Evolutionary conservation across 2,797 vertebrate species (phyloP), one percentile per base, ranked within the genome.

Genomic region (Oreochromis grahami): DNA sequence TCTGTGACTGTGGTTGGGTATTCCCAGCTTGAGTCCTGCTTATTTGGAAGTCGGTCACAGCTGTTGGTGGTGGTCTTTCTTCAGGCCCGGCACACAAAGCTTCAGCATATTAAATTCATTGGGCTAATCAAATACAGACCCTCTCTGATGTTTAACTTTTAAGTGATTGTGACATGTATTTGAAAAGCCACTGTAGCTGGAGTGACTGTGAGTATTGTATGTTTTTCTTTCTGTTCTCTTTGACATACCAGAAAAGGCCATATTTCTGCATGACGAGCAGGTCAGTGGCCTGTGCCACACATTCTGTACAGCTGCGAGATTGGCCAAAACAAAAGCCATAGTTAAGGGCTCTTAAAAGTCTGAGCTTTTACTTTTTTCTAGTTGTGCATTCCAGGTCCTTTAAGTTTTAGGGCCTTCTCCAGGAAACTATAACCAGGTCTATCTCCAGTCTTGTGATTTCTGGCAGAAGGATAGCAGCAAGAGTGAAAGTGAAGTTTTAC

Each of bases 1-100:
- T 41, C 41, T 76, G 76, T 77, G 80, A 83, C 80, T 80, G 65
- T n/a, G 65, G 80, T 38, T 29, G 74, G 78, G 63, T 88, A 52
- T 88, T 83, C 84, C 84, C 86, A 87, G 77, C 86, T 56, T 82
- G 74, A 88, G 68, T 50, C 29, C 17, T 8, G 1, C 56, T 55
- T 85, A 78, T 88, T 87, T 85, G 63, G 70, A 80, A 78, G 80
- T 81, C 21, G 5, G 81, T 87, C 89, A 78, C 87, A 91, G 87
- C 86, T 88, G 84, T 82, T 81, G 45, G 41, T 82, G 29, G 77
- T 48, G 78, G 85, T 82, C 74, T 83, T 82, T 77, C 58, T 86
- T 86, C 70, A 56, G 41, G 34, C 77, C 21, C 6, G 0, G 43
- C 7, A 60, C 56, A 74, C 53, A 70, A 6, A 65, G 48, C 84